Base-by-base conservation (phyloP, 2,888 invertebrate species). In the Limnephilus auricula region DNA sequence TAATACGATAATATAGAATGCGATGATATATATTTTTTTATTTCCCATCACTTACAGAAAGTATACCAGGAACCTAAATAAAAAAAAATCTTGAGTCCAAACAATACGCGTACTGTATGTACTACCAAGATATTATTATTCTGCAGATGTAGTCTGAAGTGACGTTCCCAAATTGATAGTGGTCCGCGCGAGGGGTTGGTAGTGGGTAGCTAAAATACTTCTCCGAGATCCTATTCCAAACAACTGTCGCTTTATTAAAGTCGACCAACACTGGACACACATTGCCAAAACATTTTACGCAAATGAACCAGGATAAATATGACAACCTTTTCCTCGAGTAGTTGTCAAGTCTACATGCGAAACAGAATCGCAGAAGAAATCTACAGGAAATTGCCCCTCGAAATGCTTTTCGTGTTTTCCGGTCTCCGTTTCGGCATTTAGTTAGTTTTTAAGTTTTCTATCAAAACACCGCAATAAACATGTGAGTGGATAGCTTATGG, bases 391-490 rank as follows among this genome's bases (percentile, higher is more conserved):
- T 86, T 86, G 86, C 32, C 50, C n/a, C 32, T 50, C 31, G 65
- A 50, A 86, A 86, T 86, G 86, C 31, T 65, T 86, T 50, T 34
- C 65, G 50, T 65, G 31, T 65, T 65, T 86, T 86, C 65, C 84
- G 34, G 84, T 84, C 37, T n/a, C 25, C 32, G 50, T 65, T 65
- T 31, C 31, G 45, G 30, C 85, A 37, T 40, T 40, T 10, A 85
- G 85, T 85, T 85, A 30, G 30, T 85, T 40, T 85, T 40, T 40
- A 34, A 85, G 25, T 45, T 40, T 85, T 40, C 40, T 34, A 85
- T 85, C 85, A 85, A 40, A 85, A 85, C 85, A 85, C 45, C n/a
- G 31, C n/a, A n/a, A 85, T 85, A 85, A 85, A 85, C 85, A 45
- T 37, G 37, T 40, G 18, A 82, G 18, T 25, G 34, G 18, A 82